A percentile compares a stretch with the other conserved stretches of the same genome.
Evolutionary conservation across 2,888 invertebrate species (phyloP).

Genomic region (Halictus ligatus): DNA sequence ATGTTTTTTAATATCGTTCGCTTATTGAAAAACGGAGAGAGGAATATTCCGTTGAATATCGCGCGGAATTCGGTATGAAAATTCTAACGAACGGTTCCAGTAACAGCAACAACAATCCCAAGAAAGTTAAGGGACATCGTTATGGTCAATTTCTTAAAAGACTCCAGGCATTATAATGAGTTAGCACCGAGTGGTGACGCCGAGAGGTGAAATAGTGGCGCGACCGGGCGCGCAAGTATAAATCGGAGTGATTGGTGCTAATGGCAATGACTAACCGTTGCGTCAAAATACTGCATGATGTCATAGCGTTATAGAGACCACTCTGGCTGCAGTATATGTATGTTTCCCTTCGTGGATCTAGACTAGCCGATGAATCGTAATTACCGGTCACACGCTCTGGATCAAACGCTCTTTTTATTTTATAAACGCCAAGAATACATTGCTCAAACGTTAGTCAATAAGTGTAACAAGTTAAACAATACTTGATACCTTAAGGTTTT

Average conservation of each 20-base stretch:
- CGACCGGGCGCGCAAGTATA: not conserved
- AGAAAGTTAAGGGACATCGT: not conserved
- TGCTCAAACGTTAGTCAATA: not conserved
- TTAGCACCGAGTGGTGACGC: not conserved
- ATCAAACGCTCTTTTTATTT: not conserved
- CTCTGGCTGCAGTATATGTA: not conserved
- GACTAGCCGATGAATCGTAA: not conserved
- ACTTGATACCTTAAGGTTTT: not conserved
- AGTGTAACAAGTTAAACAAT: not conserved
- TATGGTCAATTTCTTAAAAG: not conserved
- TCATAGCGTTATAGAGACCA: not conserved
- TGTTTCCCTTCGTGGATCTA: not conserved
- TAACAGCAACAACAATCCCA: constrained; percentile 28
- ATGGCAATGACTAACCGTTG: not conserved
- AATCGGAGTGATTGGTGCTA: not conserved
- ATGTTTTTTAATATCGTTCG: constrained; percentile 6
- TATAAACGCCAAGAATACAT: not conserved
- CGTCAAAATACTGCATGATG: not conserved
- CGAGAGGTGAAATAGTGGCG: not conserved
- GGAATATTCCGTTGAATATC: not conserved
- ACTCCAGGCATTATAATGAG: no score
- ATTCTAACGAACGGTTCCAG: constrained; percentile 7
- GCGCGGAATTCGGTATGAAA: not conserved
- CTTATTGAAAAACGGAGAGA: not conserved
- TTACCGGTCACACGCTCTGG: not conserved